Evolutionary conservation across 2,888 invertebrate genomes (phyloP).

Genomic region (Apoda limacodes): DNA sequence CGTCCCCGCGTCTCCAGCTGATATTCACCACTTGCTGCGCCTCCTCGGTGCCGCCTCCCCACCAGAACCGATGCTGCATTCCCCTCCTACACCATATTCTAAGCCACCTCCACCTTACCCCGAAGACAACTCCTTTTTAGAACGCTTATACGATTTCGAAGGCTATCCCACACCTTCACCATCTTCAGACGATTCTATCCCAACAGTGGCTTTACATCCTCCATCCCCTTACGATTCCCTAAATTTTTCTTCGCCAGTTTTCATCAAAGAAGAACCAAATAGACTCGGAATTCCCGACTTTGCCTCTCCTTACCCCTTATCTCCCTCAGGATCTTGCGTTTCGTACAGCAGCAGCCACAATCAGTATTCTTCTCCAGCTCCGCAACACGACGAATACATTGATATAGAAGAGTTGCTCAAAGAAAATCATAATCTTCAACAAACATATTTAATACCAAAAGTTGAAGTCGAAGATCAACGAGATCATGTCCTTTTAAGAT

Average conservation of each 20-base stretch:
- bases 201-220: conserved; percentile 68
- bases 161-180: conserved; percentile 60
- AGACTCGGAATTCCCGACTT: conserved; percentile 62
- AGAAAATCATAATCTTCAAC: conserved; percentile 66
- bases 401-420: conserved; percentile 72
- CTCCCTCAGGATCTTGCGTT: conserved; percentile 68
- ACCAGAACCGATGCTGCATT: conserved; percentile 59
- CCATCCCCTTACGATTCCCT: conserved; percentile 65
- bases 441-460: conserved; percentile 61
- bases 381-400: conserved; percentile 72
- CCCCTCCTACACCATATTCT: conserved; percentile 51
- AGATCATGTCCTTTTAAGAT: conserved; percentile 82
- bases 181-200: conserved; percentile 67
- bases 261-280: conserved; percentile 67
- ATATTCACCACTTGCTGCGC: conserved; percentile 55
- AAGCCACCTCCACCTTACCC: conserved; percentile 58
- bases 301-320: conserved; percentile 63
- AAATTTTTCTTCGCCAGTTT: conserved; percentile 42
- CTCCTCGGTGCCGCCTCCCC: conserved; percentile 62
- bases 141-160: conserved; percentile 63
- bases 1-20: conserved; percentile 67
- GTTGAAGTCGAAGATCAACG: conserved; percentile 68
- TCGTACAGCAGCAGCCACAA: conserved; percentile 71
- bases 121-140: conserved; percentile 44
- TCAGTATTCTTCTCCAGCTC: conserved; percentile 63